phyloP scores from a whole-genome alignment of 2,888 invertebrate species.

The Lepidochitona cinerea region DNA sequence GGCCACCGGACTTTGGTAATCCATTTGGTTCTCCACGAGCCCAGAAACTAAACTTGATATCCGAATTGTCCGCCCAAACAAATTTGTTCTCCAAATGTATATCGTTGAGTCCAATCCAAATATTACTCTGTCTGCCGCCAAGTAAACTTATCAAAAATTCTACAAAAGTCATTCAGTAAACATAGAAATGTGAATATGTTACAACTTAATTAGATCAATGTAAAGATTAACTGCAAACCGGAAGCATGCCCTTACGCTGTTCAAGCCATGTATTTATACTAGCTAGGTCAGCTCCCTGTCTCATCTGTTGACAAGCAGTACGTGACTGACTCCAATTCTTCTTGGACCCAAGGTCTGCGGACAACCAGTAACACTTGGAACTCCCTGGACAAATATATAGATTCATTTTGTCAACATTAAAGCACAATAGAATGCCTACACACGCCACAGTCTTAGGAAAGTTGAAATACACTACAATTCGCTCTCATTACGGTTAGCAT shows the following conservation, averaged over 20 bases:
- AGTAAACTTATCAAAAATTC: neutral
- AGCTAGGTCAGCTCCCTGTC: neutral
- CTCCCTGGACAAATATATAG: too few relatives aligned
- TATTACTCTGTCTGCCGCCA: neutral
- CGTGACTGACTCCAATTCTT: neutral
- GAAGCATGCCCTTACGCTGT: neutral
- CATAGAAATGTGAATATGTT: too few relatives aligned
- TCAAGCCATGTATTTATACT: neutral
- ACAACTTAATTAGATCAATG: too few relatives aligned
- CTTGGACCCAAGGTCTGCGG: neutral
- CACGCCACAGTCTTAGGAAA: too few relatives aligned
- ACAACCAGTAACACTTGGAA: neutral
- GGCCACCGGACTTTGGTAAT: neutral
- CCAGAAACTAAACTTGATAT: neutral
- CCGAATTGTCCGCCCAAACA: neutral
- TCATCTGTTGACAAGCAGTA: neutral
- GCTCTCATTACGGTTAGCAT: too few relatives aligned
- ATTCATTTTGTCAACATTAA: too few relatives aligned
- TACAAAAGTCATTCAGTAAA: too few relatives aligned
- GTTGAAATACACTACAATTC: too few relatives aligned
- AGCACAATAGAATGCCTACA: too few relatives aligned
- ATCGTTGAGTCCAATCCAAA: conserved; percentile 1
- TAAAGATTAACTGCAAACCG: too few relatives aligned
- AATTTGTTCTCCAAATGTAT: neutral
- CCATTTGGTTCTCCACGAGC: neutral